Conservation (phyloP, 2,113 vertebrate genomes). For the Eubucco bourcierii region DNA sequence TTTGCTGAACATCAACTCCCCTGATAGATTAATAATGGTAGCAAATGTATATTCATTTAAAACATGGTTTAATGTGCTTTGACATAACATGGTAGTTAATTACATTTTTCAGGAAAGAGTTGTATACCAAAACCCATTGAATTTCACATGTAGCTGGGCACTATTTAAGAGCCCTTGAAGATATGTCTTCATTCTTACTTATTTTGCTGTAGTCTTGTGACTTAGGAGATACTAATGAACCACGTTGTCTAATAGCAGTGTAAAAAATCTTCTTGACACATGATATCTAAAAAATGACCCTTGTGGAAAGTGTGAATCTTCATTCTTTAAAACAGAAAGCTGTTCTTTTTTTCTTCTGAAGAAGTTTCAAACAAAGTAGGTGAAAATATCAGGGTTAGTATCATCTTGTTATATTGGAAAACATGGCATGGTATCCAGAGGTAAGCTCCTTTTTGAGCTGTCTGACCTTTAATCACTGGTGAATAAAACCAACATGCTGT, state of each 20-base stretch:
- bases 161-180: not conserved
- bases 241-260: not conserved
- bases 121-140: not conserved
- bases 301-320: not conserved
- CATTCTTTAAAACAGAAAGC: not conserved
- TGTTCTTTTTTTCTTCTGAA: not conserved
- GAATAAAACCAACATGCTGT: constrained; percentile 22
- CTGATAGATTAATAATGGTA: not conserved
- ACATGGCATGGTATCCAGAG: not conserved
- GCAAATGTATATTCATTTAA: not conserved
- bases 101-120: not conserved
- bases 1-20: not conserved
- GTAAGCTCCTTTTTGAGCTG: not conserved
- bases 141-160: not conserved
- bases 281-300: not conserved
- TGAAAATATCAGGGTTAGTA: constrained; percentile 1
- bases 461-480: constrained; percentile 52
- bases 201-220: not conserved
- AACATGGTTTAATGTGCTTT: not conserved
- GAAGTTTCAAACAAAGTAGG: not conserved
- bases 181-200: not conserved
- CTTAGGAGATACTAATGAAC: not conserved
- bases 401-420: not conserved
- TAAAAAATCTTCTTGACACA: not conserved
- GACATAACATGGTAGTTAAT: not conserved